A percentile compares a stretch with the other conserved stretches of the same genome.
phyloP scores from a whole-genome alignment of 2,888 invertebrate genomes.

The Cryptosula pallasiana region DNA sequence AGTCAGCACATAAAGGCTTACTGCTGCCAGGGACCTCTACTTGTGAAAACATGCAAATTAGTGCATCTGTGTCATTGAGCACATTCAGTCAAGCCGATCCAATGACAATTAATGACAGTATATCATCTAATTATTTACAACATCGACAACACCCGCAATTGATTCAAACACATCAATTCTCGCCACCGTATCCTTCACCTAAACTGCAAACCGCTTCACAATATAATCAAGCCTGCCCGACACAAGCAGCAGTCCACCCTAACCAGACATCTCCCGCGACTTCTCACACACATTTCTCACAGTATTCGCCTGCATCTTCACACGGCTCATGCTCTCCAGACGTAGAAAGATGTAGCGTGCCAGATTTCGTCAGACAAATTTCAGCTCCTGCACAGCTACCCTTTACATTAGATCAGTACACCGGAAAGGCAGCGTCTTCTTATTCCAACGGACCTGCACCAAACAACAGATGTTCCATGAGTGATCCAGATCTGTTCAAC shows the following conservation, averaged over 20 bases:
- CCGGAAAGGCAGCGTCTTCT: background rate
- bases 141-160: conserved; percentile 32
- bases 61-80: conserved; percentile 10
- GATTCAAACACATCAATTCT: conserved; percentile 36
- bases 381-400: conserved; percentile 21
- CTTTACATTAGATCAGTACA: background rate
- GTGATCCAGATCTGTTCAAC: conserved; percentile 7
- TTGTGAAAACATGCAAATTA: conserved; percentile 9
- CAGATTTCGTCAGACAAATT: background rate
- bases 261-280: background rate
- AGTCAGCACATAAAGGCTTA: background rate
- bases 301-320: conserved; percentile 7
- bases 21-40: background rate
- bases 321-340: conserved; percentile 4
- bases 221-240: background rate
- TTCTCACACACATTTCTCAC: background rate
- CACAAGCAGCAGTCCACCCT: background rate
- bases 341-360: background rate
- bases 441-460: background rate
- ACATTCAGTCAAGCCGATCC: conserved; percentile 21
- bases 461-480: conserved; percentile 15
- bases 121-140: background rate
- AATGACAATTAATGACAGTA: conserved; percentile 11
- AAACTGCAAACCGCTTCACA: conserved; percentile 35
- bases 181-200: conserved; percentile 39